A percentile compares a stretch with the other conserved stretches of the same genome.
phyloP scores from a whole-genome alignment of 2,113 vertebrate species.

The Athene noctua region DNA sequence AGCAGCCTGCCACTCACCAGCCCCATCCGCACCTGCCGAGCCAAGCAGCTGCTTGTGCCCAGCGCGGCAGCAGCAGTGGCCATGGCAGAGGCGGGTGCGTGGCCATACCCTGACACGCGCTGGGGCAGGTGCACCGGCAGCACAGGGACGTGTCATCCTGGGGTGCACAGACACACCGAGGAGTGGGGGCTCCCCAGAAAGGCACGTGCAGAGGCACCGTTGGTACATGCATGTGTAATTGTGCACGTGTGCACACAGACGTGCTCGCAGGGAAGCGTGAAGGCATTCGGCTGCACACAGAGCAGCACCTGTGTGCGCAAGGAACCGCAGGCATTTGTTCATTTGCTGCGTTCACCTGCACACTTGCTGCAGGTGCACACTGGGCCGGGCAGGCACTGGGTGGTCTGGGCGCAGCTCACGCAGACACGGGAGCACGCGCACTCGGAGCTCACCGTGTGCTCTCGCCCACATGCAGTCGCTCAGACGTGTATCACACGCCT shows the following conservation, averaged over 20 bases:
- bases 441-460: rapidly evolving
- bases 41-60: neutral
- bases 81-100: too few relatives aligned
- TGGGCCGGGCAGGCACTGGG: rapidly evolving
- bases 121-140: neutral
- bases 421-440: rapidly evolving
- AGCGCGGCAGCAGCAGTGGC: neutral
- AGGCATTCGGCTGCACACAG: rapidly evolving
- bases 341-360: rapidly evolving
- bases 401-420: rapidly evolving
- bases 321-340: neutral
- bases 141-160: rapidly evolving
- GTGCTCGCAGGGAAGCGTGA: rapidly evolving
- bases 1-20: neutral
- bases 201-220: neutral
- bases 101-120: rapidly evolving
- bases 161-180: too few relatives aligned
- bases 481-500: neutral
- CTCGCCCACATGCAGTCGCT: neutral
- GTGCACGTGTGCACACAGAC: rapidly evolving
- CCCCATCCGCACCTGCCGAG: neutral
- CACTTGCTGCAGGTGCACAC: neutral
- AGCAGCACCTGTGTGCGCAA: rapidly evolving
- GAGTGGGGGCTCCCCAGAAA: neutral
- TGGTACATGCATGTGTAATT: rapidly evolving